These are phyloP conservation scores for Lithosia quadra DNA, from an alignment of 2,888 invertebrate genomes.

Conservation along the genomic window DNA sequence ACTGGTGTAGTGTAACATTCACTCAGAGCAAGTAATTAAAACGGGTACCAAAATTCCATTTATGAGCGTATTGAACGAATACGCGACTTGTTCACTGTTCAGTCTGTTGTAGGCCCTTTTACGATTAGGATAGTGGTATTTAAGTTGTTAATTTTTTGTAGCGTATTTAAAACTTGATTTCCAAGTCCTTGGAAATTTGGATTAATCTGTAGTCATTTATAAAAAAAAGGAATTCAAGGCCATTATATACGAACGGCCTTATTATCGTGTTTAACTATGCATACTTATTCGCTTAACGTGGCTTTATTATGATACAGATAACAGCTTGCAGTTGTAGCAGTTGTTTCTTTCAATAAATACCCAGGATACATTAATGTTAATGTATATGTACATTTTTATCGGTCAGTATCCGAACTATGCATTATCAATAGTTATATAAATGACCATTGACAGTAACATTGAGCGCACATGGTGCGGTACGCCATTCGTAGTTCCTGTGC, in stretches of 20 bases:
- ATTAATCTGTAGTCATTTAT: neutral
- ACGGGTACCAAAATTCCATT: neutral
- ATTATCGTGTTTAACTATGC: neutral
- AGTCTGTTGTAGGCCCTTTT: neutral
- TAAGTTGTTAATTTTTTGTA: neutral
- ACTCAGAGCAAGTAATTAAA: neutral
- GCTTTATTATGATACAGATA: slow-evolving; percentile 7
- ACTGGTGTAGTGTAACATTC: neutral
- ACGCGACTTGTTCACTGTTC: neutral
- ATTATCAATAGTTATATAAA: slow-evolving; percentile 28
- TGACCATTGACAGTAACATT: slow-evolving; percentile 16
- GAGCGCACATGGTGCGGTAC: slow-evolving; percentile 18
- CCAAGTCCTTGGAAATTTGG: neutral
- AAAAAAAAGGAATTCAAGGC: slow-evolving; percentile 7
- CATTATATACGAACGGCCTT: neutral
- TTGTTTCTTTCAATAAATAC: slow-evolving; percentile 10
- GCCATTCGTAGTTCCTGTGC: slow-evolving; percentile 31
- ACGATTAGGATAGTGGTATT: neutral
- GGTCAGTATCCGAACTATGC: slow-evolving; percentile 25
- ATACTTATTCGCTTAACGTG: neutral
- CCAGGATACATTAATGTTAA: neutral
- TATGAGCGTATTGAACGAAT: neutral
- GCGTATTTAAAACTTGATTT: neutral
- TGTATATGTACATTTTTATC: slow-evolving; percentile 22
- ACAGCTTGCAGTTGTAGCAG: slow-evolving; percentile 12